Evolutionary conservation across 2,797 vertebrate genomes (phyloP).

Genomic region (Varecia variegata): DNA sequence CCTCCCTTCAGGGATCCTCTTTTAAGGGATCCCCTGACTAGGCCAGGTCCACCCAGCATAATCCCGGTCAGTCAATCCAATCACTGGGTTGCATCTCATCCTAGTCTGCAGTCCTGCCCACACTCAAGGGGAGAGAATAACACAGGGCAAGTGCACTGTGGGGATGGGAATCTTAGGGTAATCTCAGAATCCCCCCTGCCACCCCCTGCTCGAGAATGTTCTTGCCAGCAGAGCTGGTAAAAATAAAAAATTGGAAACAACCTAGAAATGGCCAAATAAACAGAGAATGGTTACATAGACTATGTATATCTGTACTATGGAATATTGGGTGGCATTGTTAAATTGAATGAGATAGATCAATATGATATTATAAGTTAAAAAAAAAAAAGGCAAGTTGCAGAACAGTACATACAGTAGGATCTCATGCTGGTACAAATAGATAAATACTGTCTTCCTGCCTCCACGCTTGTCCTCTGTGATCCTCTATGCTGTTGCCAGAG

Average conservation of each 20-base stretch:
- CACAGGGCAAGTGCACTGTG: accelerated
- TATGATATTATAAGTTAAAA: background rate
- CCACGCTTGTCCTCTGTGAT: background rate
- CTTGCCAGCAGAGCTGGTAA: background rate
- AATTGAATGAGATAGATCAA: background rate
- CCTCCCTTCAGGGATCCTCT: background rate
- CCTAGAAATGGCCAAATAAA: background rate
- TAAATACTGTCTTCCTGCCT: background rate
- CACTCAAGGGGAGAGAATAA: background rate
- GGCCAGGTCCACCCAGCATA: background rate
- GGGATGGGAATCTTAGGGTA: background rate
- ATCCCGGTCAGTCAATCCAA: background rate
- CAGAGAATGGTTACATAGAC: background rate
- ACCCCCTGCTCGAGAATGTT: background rate
- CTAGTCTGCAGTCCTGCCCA: background rate
- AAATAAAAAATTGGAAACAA: background rate
- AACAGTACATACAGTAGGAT: background rate
- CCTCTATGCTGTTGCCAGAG: background rate
- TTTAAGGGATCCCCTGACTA: background rate
- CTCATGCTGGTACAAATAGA: background rate
- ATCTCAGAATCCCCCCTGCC: background rate
- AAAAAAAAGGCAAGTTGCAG: background rate
- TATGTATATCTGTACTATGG: background rate
- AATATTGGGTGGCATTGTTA: background rate
- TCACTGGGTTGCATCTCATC: background rate